Evolutionary conservation across 2,888 invertebrate species (phyloP).

Genomic region (Drosophila longiperda): DNA sequence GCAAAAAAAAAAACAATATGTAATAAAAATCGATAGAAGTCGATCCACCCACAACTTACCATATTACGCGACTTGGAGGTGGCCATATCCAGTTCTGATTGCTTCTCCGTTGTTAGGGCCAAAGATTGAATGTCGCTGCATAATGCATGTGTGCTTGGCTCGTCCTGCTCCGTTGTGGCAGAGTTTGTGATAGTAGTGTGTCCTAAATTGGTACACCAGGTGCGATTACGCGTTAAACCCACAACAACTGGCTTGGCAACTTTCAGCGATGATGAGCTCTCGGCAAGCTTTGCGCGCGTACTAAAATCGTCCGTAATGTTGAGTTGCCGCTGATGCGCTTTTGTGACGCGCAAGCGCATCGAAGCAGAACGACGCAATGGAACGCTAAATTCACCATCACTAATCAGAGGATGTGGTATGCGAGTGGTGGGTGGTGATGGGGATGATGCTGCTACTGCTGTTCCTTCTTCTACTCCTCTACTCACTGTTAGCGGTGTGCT

Average conservation of each 20-base stretch:
- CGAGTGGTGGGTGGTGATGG: conserved; percentile 60
- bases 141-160: conserved; percentile 48
- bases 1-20: conserved; percentile 4
- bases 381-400: conserved; percentile 44
- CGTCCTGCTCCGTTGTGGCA: conserved; percentile 28
- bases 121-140: conserved; percentile 48
- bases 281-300: conserved; percentile 70
- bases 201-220: conserved; percentile 64
- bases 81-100: conserved; percentile 44
- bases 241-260: conserved; percentile 35
- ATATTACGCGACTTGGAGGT: conserved; percentile 67
- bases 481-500: conserved; percentile 7
- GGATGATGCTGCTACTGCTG: conserved; percentile 21
- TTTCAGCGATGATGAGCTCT: conserved; percentile 51
- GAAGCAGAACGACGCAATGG: conserved; percentile 88
- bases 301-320: conserved; percentile 54
- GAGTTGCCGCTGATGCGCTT: conserved; percentile 50
- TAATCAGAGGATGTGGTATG: conserved; percentile 63
- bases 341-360: conserved; percentile 88
- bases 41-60: conserved; percentile 52
- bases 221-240: conserved; percentile 71
- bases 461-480: background rate
- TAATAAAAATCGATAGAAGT: conserved; percentile 47
- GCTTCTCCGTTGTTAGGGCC: conserved; percentile 34
- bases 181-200: conserved; percentile 61